Conservation (phyloP, 2,888 invertebrate genomes). For the Mythimna impura region DNA sequence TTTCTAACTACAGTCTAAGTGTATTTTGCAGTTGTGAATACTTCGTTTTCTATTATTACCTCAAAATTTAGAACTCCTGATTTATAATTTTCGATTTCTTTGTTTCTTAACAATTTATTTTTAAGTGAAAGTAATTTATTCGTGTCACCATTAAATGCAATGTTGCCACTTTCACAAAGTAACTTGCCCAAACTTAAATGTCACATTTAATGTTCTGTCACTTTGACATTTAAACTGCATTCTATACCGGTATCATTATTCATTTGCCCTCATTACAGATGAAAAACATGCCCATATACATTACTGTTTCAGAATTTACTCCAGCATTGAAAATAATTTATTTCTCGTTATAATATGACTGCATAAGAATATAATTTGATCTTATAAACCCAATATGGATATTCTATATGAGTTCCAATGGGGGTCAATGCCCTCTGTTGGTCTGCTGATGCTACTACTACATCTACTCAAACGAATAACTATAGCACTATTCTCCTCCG, state of each 20-base stretch:
- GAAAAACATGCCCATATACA: slow-evolving; percentile 31
- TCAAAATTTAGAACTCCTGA: slow-evolving; percentile 3
- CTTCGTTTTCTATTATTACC: slow-evolving; percentile 5
- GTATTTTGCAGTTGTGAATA: slow-evolving; percentile 44
- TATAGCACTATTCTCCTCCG: neutral
- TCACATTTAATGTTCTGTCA: slow-evolving; percentile 33
- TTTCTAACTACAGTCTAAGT: slow-evolving; percentile 36
- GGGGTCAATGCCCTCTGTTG: slow-evolving; percentile 27
- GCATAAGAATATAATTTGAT: slow-evolving; percentile 29
- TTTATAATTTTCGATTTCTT: neutral
- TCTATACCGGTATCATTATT: slow-evolving; percentile 42
- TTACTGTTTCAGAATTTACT: neutral
- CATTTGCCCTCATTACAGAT: slow-evolving; percentile 35
- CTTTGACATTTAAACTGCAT: slow-evolving; percentile 56
- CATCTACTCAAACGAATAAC: slow-evolving; percentile 3
- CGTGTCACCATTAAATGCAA: slow-evolving; percentile 28
- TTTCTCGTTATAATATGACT: neutral
- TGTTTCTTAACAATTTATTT: neutral
- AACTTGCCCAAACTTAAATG: slow-evolving; percentile 39
- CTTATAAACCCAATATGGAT: slow-evolving; percentile 23
- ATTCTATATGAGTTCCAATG: slow-evolving; percentile 9
- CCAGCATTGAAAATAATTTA: slow-evolving; percentile 7
- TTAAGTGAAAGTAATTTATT: slow-evolving; percentile 44
- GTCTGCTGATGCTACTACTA: slow-evolving; percentile 17
- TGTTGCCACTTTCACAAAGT: slow-evolving; percentile 45